Base-by-base conservation (phyloP, 2,797 vertebrate species). In the Delichon dasypus region DNA sequence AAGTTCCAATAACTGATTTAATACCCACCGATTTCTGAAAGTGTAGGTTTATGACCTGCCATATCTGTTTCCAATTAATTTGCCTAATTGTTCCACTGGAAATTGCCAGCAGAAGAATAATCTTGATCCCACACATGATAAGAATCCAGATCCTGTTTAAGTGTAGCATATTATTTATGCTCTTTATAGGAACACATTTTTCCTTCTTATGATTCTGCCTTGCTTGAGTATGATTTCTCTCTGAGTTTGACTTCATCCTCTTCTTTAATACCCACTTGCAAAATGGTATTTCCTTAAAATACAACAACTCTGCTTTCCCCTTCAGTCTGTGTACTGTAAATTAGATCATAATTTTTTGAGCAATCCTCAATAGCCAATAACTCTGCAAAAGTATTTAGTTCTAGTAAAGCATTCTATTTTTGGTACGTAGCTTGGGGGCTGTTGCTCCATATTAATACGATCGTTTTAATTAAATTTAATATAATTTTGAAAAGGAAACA, bases 381-480 rank as follows among this genome's bases (percentile, higher is more conserved):
- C 66, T 85, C 40, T 85, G 45, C 25, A 88, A 91, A 90, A 88
- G 72, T 62, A 45, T 51, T 70, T 83, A 47, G 47, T 67, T 91
- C 22, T 66, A 84, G 26, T 67, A 53, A 65, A 57, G 38, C 4
- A 11, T 64, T 18, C 51, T 90, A 53, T 48, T 86, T 94, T 93
- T 68, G 60, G 16, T 91, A 40, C 85, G 45, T 81, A 73, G 62
- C 84, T 73, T 84, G 21, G 18, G 29, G 55, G 7, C 53, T 83
- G 30, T 89, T 89, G 60, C 51, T 95, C 72, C 61, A 51, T 50
- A 88, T 90, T 93, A 26, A 64, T 88, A 38, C 4, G 4, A 36
- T 76, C 71, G 25, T 78, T 94, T 85, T 81, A 77, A 85, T 73
- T 93, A 32, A 85, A 66, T 92, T 75, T 80, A 87, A 75, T 85